Evolutionary conservation across 2,797 vertebrate species (phyloP), one percentile per base, ranked within the genome.

Genomic region (Poecile montanus): DNA sequence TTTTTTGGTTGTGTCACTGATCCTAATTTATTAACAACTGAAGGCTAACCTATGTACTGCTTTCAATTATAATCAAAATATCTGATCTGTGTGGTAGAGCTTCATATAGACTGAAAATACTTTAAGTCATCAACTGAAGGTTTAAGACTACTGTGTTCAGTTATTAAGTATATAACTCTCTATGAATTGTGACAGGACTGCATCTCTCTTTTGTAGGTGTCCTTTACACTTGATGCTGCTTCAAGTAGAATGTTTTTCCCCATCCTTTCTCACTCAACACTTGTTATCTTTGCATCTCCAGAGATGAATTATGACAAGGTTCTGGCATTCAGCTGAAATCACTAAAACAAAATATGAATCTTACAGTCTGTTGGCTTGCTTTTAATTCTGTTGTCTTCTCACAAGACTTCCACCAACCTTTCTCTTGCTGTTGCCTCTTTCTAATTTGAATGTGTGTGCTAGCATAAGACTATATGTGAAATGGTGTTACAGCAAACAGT

Each of bases 271-370:
- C 32, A 40, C 56, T 75, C 47, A 47, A 22, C 3, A 0, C 30
- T 56, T 88, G 21, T 89, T 86, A 51, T 81, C 73, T 93, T 58
- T 78, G 19, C 13, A 53, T 89, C n/a, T 91, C 42, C 17, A 36
- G 56, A 84, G 40, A 72, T 6, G 4, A 66, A 67, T 11, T 23
- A 50, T 68, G 71, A 84, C 88, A 58, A 71, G 54, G 30, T 85
- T 89, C 70, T 92, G 79, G 45, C 58, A 73, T 86, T 92, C 53
- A 78, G 27, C 51, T 84, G 78, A 92, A 89, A 68, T 91, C 14
- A 45, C 34, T 40, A n/a, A 71, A 83, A 53, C 27, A 72, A 80
- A 92, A 79, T 57, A 57, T 10, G 29, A 85, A 38, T 79, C 66
- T 77, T 85, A 13, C 38, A 83, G 6, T 85, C 51, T 93, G 63